These are phyloP conservation scores for Dicranocentrus wangi DNA, from an alignment of 2,888 invertebrate genomes.

Conservation along the genomic window DNA sequence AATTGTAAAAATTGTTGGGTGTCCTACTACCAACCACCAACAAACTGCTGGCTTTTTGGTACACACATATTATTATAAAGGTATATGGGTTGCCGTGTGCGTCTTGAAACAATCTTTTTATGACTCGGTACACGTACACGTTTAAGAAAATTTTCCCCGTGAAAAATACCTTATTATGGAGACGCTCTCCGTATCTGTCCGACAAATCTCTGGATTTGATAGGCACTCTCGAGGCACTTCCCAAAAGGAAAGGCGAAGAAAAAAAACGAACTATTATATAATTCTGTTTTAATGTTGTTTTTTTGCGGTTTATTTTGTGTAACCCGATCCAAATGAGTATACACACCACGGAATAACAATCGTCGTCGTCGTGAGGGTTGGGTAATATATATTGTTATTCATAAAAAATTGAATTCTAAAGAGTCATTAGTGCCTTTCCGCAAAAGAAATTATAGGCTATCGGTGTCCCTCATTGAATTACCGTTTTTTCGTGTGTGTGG, in stretches of 20 bases:
- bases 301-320: conserved; percentile 1
- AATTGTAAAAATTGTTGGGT: not conserved
- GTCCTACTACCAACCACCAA: not conserved
- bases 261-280: too few relatives aligned
- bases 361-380: too few relatives aligned
- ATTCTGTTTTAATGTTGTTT: too few relatives aligned
- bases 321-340: conserved; percentile 24
- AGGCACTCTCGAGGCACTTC: conserved; percentile 38
- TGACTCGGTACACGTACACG: conserved; percentile 37
- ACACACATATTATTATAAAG: not conserved
- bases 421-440: conserved; percentile 57
- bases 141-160: conserved; percentile 18
- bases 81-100: too few relatives aligned
- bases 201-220: conserved; percentile 44
- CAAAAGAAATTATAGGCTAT: conserved; percentile 34
- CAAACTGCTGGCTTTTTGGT: not conserved
- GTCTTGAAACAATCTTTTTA: conserved; percentile 51
- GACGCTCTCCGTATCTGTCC: conserved; percentile 17
- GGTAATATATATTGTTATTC: conserved; percentile 14
- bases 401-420: conserved; percentile 58
- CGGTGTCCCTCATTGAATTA: conserved; percentile 41
- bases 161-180: conserved; percentile 45
- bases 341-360: too few relatives aligned
- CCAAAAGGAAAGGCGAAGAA: conserved; percentile 11
- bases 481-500: conserved; percentile 23